Conservation (phyloP, 1,140 invertebrate genomes). For the Idris sp. region DNA sequence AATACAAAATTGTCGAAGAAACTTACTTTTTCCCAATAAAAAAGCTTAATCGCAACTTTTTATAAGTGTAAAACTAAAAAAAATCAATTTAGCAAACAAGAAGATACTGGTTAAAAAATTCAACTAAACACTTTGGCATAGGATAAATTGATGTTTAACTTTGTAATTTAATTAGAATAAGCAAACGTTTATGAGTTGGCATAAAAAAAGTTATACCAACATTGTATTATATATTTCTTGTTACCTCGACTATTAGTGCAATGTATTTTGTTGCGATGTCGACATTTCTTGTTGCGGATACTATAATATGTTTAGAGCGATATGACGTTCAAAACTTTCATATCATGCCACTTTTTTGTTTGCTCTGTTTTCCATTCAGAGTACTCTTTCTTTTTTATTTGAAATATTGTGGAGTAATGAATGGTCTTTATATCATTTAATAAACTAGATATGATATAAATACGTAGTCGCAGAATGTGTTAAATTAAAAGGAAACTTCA, state of each 20-base stretch:
- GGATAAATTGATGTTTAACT: conserved; percentile 17
- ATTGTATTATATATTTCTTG: conserved; percentile 36
- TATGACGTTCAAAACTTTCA: conserved; percentile 28
- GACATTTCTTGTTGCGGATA: conserved; percentile 33
- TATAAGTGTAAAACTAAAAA: no score
- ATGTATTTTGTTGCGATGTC: conserved; percentile 26
- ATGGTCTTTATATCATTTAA: not conserved
- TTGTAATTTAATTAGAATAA: conserved; percentile 37
- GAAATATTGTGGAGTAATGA: conserved; percentile 1
- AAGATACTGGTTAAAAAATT: no score
- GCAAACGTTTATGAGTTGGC: conserved; percentile 30
- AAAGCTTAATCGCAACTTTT: no score
- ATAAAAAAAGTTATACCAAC: conserved; percentile 24
- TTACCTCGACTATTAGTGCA: conserved; percentile 34
- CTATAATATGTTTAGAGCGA: conserved; percentile 35
- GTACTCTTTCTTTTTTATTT: not conserved
- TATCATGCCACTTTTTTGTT: conserved; percentile 12
- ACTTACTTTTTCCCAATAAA: no score
- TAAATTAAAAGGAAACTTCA: no score
- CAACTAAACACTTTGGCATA: not conserved
- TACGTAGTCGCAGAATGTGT: no score
- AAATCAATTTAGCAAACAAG: no score
- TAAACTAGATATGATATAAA: no score
- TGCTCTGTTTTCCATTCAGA: not conserved
- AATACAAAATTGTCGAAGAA: no score